Evolutionary conservation across 2,113 vertebrate species (phyloP), one percentile per base, ranked within the genome.

Genomic region (Recurvirostra avosetta): DNA sequence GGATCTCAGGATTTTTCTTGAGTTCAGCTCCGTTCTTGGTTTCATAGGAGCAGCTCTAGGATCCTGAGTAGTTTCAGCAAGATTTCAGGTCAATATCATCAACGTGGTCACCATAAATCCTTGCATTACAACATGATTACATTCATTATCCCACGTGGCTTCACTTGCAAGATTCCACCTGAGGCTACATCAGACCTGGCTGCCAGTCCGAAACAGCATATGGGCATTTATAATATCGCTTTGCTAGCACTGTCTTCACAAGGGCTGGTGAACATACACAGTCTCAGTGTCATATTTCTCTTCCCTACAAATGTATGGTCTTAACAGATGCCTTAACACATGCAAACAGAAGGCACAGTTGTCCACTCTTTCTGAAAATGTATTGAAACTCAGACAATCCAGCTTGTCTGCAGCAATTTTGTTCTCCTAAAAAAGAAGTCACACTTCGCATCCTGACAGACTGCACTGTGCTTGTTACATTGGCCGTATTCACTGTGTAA

Each of bases 321-420:
- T 70, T 80, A 17, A 26, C 67, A 56, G n/a, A 12, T 58, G 41
- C 50, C 36, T 76, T 75, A 72, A 20, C 50, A 30, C 52, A 78
- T 56, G 61, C 38, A 88, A 86, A 30, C 15, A 63, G 67, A 76
- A 80, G 45, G 67, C 41, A 55, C 7, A 65, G 32, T 32, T 0
- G 0, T 91, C 55, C n/a, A 34, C 68, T 91, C 55, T 84, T 76
- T 38, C 68, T 80, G 83, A 50, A 73, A 74, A 80, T 10, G 8
- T 29, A 14, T 55, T 4, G 1, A 80, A 94, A 84, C n/a, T 92
- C 61, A 73, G 26, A 67, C 27, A 49, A 16, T 43, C 15, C 71
- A 17, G 13, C 50, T 80, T 2, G 0, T 36, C 81, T 72, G 26
- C 38, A 82, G 32, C 0, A 0, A 47, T 68, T 90, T 72, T 3